Percentiles rank a stretch among this genome's conserved stretches.
Evolutionary conservation across 2,888 invertebrate species (phyloP).

Genomic region (Serripes groenlandicus): DNA sequence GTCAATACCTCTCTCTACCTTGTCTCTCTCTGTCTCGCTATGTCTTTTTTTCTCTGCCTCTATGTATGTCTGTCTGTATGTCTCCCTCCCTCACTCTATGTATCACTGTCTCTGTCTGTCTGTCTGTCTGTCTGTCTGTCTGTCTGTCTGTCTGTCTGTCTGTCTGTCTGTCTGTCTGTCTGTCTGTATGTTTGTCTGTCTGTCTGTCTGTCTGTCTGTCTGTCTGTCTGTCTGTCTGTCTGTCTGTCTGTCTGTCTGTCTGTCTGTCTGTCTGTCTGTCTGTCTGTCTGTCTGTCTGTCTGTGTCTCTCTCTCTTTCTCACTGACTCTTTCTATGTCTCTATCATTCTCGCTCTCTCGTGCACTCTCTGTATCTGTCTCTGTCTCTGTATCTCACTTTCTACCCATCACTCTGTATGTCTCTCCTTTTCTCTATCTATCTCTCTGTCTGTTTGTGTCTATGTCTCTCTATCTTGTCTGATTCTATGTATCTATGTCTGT

Average conservation of each 20-base stretch:
- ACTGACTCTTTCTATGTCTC: not conserved
- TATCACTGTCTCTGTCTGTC: too few relatives aligned
- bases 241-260: not conserved
- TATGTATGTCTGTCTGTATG: too few relatives aligned
- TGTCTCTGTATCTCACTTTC: not conserved
- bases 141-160: constrained; percentile 6
- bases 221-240: not conserved
- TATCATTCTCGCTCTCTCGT: not conserved
- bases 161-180: not conserved
- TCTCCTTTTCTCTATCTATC: too few relatives aligned
- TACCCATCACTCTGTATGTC: not conserved
- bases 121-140: constrained; percentile 2
- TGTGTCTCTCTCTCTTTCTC: not conserved
- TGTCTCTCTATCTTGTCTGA: too few relatives aligned
- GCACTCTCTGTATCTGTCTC: not conserved
- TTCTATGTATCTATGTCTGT: too few relatives aligned
- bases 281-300: not conserved
- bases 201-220: not conserved
- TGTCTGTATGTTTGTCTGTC: too few relatives aligned
- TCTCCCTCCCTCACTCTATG: too few relatives aligned
- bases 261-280: not conserved
- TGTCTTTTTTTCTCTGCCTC: not conserved
- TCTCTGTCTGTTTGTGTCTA: too few relatives aligned
- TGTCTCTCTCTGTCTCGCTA: too few relatives aligned
- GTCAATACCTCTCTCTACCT: not conserved